phyloP scores from a whole-genome alignment of 2,113 vertebrate species.

The Camelus bactrianus region DNA sequence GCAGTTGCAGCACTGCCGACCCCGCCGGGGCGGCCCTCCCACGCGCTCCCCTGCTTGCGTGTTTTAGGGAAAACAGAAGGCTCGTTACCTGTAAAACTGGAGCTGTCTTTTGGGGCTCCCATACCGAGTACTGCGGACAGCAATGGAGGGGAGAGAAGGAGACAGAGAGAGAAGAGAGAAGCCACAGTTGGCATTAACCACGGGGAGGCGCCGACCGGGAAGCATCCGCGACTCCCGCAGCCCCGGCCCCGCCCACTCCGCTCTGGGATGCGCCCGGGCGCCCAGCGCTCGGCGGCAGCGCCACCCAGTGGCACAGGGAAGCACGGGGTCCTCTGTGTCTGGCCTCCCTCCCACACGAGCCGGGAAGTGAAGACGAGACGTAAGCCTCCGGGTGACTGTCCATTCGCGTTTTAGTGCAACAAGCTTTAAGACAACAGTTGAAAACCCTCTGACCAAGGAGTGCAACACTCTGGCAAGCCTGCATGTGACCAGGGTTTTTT shows the following conservation, averaged over 20 bases:
- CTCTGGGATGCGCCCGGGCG: rapidly evolving
- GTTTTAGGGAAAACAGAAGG: conserved; percentile 39
- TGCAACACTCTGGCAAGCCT: not conserved
- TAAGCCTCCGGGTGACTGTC: not conserved
- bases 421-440: not conserved
- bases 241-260: not conserved
- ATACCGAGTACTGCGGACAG: conserved; percentile 96
- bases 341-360: not conserved
- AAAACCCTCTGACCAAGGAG: not conserved
- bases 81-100: conserved; percentile 99
- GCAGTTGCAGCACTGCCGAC: no score
- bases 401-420: not conserved
- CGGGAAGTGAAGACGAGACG: not conserved
- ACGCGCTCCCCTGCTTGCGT: not conserved
- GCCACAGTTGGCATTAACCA: conserved; percentile 81
- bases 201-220: not conserved
- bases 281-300: conserved; percentile 42
- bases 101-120: conserved; percentile 99
- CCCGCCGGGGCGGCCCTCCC: not conserved
- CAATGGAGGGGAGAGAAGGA: conserved; percentile 80
- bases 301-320: conserved; percentile 73
- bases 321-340: not conserved
- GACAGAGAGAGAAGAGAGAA: conserved; percentile 83
- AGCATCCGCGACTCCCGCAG: not conserved
- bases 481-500: rapidly evolving